Percentiles rank a stretch among this genome's conserved stretches.
Conservation (phyloP, 2,888 invertebrate species). For the Pachliopta kotzebuea region DNA sequence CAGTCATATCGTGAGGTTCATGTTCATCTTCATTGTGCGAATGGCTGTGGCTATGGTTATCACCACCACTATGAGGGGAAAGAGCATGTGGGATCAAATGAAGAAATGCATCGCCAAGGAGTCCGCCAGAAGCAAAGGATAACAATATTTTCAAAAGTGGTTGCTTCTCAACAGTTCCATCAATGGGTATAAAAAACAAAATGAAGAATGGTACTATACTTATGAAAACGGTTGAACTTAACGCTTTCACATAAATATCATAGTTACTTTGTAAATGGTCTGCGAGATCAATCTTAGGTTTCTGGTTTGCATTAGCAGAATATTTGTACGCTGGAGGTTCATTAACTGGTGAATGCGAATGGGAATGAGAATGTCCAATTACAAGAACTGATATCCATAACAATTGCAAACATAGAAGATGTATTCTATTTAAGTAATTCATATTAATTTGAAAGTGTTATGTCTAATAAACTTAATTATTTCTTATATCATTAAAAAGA, state of each 20-base stretch:
- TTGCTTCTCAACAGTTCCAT: conserved; percentile 90
- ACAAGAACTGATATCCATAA: conserved; percentile 34
- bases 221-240: conserved; percentile 95
- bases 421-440: conserved; percentile 31
- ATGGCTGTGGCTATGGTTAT: conserved; percentile 77
- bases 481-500: background rate
- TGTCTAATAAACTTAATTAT: background rate
- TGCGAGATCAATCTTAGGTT: conserved; percentile 70
- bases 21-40: conserved; percentile 70
- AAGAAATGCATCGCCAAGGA: conserved; percentile 98
- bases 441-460: conserved; percentile 24
- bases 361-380: conserved; percentile 61
- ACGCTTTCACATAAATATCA: conserved; percentile 88
- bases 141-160: conserved; percentile 93
- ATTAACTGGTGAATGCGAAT: conserved; percentile 75
- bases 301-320: conserved; percentile 83
- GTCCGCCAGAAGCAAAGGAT: conserved; percentile 96
- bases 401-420: conserved; percentile 32
- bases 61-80: conserved; percentile 61
- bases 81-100: conserved; percentile 99
- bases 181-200: conserved; percentile 94
- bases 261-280: conserved; percentile 54
- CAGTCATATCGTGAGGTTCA: conserved; percentile 88
- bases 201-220: conserved; percentile 97
- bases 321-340: conserved; percentile 91